Conservation (phyloP, 1,140 invertebrate species). For the Chelonus insularis region DNA sequence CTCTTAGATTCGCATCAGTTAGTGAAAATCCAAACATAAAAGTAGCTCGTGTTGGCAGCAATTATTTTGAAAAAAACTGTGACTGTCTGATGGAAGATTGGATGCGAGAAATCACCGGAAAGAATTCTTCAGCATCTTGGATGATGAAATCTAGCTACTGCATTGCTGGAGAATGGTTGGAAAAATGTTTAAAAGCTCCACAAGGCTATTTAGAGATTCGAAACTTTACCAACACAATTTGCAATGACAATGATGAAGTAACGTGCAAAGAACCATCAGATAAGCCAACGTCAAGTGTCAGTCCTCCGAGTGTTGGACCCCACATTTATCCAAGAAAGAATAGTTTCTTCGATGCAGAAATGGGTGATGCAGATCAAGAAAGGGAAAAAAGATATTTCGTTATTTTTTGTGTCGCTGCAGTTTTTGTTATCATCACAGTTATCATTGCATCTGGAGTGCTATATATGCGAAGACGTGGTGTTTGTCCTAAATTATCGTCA, state of each 20-base stretch:
- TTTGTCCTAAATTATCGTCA: slow-evolving; percentile 56
- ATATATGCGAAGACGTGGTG: slow-evolving; percentile 63
- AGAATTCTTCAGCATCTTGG: slow-evolving; percentile 45
- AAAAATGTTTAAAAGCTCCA: slow-evolving; percentile 66
- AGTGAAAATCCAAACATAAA: slow-evolving; percentile 51
- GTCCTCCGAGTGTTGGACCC: slow-evolving; percentile 53
- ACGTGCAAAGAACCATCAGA: slow-evolving; percentile 44
- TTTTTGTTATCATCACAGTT: slow-evolving; percentile 58
- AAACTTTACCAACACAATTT: slow-evolving; percentile 67
- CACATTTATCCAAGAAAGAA: slow-evolving; percentile 52
- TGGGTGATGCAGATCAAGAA: slow-evolving; percentile 53
- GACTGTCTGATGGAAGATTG: slow-evolving; percentile 65
- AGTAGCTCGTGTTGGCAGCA: slow-evolving; percentile 62
- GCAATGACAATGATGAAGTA: slow-evolving; percentile 53
- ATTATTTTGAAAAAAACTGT: slow-evolving; percentile 67
- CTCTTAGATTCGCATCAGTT: slow-evolving; percentile 63
- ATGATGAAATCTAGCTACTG: slow-evolving; percentile 67
- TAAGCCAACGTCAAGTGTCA: slow-evolving; percentile 45
- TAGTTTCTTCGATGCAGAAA: slow-evolving; percentile 53
- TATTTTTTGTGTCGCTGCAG: slow-evolving; percentile 59
- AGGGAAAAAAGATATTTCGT: slow-evolving; percentile 57
- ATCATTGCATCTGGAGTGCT: slow-evolving; percentile 59
- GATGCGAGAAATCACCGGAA: slow-evolving; percentile 59
- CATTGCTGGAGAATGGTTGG: slow-evolving; percentile 62
- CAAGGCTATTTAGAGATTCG: slow-evolving; percentile 66